These are phyloP conservation scores for Apteryx mantelli DNA, from an alignment of 2,113 vertebrate species.

Conservation along the genomic window DNA sequence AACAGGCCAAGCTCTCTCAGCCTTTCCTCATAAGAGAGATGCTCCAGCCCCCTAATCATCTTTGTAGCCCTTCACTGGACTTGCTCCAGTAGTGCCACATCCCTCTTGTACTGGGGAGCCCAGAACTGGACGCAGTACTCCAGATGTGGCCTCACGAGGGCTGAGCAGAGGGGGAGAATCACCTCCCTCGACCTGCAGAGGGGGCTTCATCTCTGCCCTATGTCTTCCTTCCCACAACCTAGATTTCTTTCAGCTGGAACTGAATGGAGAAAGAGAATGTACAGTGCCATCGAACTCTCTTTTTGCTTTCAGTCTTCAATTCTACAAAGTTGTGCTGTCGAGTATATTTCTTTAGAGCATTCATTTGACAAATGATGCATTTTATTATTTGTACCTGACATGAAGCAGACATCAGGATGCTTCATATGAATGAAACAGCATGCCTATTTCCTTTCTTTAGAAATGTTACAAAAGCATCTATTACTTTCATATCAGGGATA, in stretches of 20 bases:
- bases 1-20: too few relatives aligned
- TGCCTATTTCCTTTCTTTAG: background rate
- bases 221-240: accelerated
- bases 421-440: background rate
- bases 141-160: too few relatives aligned
- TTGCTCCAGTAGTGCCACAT: too few relatives aligned
- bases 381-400: background rate
- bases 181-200: background rate
- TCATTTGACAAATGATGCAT: background rate
- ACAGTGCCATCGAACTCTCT: background rate
- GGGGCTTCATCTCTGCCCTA: background rate
- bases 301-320: background rate
- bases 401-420: background rate
- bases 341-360: background rate
- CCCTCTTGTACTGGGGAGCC: too few relatives aligned
- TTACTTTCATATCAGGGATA: background rate
- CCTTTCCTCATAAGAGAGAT: too few relatives aligned
- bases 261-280: accelerated
- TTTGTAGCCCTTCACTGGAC: too few relatives aligned
- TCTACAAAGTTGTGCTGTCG: background rate
- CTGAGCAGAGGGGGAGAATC: too few relatives aligned
- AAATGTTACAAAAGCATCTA: background rate
- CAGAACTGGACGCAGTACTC: too few relatives aligned
- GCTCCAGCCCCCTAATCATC: too few relatives aligned
- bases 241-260: background rate